Base-by-base conservation (phyloP, 2,888 invertebrate genomes). In the Morpho helenor region DNA sequence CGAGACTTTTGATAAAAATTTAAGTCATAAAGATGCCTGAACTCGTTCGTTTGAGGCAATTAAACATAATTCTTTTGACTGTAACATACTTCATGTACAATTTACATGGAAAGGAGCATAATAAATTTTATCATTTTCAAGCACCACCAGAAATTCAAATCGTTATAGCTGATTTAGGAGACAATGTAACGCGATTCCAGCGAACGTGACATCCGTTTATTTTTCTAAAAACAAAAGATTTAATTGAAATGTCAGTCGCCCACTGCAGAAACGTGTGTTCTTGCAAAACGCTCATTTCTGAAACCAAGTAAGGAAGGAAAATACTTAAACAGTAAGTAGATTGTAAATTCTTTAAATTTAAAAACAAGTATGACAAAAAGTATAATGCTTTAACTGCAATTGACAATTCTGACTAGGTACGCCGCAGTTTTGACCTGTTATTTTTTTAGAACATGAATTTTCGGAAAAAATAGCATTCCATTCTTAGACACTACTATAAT, bases 221-320 rank as follows among this genome's bases (percentile, higher is more conserved):
- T 80, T 78, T 73, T 69, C 72, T 68, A 73, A 75, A 70, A 80
- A 77, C 44, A 80, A 71, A 68, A 66, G 66, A 64, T 71, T 70
- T 72, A 71, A 72, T 74, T 71, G 74, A 76, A 75, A 75, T 74
- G 74, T 70, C 74, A 64, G 64, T 70, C 85, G 83, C 88, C 87
- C 84, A 88, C 87, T 75, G 67, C 67, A 65, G 64, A 68, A 72
- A 81, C 85, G 79, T 84, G 84, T 65, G 77, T 83, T 71, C 79
- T 81, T 80, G 78, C 59, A 73, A 74, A 68, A 71, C 61, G 66
- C 78, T 80, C 79, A 77, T 78, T 76, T 75, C 62, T 62, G 59
- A 67, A 58, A 23, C 84, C 86, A 74, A 78, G 83, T 68, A 84
- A 75, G 86, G 85, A 64, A 63, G 68, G 62, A 66, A 66, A 68